Evolutionary conservation across 2,888 invertebrate species (phyloP).

Genomic region (Athetis lepigone): DNA sequence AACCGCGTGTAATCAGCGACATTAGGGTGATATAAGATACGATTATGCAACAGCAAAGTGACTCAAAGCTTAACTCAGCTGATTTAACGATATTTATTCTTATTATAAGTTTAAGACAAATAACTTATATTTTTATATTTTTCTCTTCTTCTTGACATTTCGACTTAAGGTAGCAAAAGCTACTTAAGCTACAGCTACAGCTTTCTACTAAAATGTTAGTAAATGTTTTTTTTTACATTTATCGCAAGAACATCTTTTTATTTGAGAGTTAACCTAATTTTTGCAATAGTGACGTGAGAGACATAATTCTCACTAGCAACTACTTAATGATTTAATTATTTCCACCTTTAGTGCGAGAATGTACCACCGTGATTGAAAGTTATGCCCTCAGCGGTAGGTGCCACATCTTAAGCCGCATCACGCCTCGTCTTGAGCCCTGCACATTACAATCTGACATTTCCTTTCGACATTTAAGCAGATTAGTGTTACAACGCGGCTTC

Average conservation of each 20-base stretch:
- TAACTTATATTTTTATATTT: too few relatives aligned
- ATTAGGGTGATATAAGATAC: constrained; percentile 79
- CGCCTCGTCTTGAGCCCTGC: constrained; percentile 81
- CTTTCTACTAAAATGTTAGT: not conserved
- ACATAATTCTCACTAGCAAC: constrained; percentile 5
- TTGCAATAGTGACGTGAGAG: not conserved
- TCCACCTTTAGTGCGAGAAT: constrained; percentile 37
- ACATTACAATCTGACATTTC: constrained; percentile 90
- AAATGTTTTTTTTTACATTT: not conserved
- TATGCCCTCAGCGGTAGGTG: constrained; percentile 81
- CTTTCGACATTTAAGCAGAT: constrained; percentile 90
- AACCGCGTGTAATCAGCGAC: constrained; percentile 79
- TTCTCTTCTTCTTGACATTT: too few relatives aligned
- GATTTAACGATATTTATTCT: constrained; percentile 44
- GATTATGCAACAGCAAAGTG: constrained; percentile 77
- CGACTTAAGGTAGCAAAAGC: too few relatives aligned
- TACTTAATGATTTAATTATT: constrained; percentile 21
- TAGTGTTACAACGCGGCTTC: constrained; percentile 87
- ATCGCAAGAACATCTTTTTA: not conserved
- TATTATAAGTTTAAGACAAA: constrained; percentile 1
- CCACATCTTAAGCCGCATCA: constrained; percentile 83
- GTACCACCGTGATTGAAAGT: constrained; percentile 67
- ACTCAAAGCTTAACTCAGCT: constrained; percentile 65
- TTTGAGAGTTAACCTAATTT: not conserved
- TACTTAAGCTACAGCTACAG: too few relatives aligned